phyloP scores from a whole-genome alignment of 2,888 invertebrate genomes.

The Trachelus stipa region DNA sequence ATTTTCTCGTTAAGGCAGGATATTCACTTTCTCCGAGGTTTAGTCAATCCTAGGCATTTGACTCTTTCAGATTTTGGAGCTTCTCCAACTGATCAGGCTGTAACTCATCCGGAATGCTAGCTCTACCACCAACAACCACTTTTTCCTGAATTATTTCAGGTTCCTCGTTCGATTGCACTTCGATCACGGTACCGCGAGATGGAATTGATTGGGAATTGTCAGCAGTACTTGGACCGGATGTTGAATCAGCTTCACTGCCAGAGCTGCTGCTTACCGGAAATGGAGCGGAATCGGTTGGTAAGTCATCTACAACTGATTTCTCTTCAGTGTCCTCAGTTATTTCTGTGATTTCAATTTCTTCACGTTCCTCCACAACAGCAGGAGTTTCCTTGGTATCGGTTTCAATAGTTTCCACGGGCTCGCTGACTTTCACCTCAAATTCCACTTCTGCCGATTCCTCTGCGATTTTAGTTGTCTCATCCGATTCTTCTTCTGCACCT shows the following conservation, averaged over 20 bases:
- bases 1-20: conserved; percentile 57
- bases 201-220: conserved; percentile 73
- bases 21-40: conserved; percentile 57
- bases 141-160: conserved; percentile 57
- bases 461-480: conserved; percentile 36
- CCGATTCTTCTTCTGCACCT: conserved; percentile 65
- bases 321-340: conserved; percentile 59
- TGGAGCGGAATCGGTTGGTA: conserved; percentile 72
- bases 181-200: conserved; percentile 44
- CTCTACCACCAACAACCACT: conserved; percentile 79
- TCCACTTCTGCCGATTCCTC: conserved; percentile 31
- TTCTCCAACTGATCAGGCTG: conserved; percentile 90
- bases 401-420: conserved; percentile 20
- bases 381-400: conserved; percentile 10
- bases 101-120: conserved; percentile 88
- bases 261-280: conserved; percentile 76
- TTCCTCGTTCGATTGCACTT: conserved; percentile 45
- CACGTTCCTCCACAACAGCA: conserved; percentile 25
- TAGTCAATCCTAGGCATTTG: conserved; percentile 80
- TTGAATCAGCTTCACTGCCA: conserved; percentile 74
- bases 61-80: conserved; percentile 89
- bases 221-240: conserved; percentile 74
- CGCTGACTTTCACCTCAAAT: conserved; percentile 30
- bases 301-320: conserved; percentile 68
- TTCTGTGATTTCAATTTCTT: conserved; percentile 41